These are phyloP conservation scores for Drepana arcuata DNA, from an alignment of 1,140 invertebrate genomes.

Conservation along the genomic window DNA sequence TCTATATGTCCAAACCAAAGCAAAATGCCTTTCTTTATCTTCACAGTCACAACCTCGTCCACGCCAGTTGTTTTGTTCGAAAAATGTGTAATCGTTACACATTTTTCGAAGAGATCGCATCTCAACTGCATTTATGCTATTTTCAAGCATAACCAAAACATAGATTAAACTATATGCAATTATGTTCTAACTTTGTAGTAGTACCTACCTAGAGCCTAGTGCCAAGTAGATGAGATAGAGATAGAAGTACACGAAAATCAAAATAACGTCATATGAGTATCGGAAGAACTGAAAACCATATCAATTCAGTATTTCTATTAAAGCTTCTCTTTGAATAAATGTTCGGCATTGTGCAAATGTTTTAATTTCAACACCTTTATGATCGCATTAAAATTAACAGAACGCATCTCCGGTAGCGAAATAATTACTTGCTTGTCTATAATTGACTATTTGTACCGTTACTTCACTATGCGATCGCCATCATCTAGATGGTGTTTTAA, in stretches of 20 bases:
- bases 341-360: background rate
- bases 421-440: background rate
- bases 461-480: background rate
- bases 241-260: background rate
- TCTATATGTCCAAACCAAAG: too few species aligned
- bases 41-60: too few species aligned
- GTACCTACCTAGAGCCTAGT: too few species aligned
- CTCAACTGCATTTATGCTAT: too few species aligned
- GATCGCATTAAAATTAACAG: slow-evolving; percentile 12
- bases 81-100: too few species aligned
- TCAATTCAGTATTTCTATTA: background rate
- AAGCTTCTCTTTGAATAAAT: background rate
- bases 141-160: too few species aligned
- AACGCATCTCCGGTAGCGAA: slow-evolving; percentile 13
- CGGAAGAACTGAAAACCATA: background rate
- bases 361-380: background rate
- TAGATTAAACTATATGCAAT: too few species aligned
- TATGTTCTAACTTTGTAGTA: too few species aligned
- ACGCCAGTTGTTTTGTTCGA: too few species aligned
- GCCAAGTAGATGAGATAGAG: background rate
- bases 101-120: too few species aligned
- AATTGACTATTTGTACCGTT: background rate
- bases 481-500: background rate
- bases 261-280: background rate
- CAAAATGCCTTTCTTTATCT: too few species aligned